Evolutionary conservation across 2,113 vertebrate species (phyloP), one percentile per base, ranked within the genome.

Genomic region (Romanogobio albipinnatus): DNA sequence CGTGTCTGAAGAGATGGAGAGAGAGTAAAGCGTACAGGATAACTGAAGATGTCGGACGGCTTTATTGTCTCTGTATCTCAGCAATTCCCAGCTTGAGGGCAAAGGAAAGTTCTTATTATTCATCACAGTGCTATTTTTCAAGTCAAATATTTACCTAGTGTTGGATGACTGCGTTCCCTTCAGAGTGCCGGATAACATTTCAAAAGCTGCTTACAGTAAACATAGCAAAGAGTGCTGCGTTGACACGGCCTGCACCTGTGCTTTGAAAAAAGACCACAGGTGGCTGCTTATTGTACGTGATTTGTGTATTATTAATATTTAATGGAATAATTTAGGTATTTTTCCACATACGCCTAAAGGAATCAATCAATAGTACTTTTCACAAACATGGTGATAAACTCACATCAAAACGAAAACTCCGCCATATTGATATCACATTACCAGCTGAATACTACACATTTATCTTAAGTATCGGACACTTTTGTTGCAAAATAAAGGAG

Each of bases 241-340:
- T 33, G 61, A 70, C 73, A 85, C 53, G 33, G 56, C 3, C 62
- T 77, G 43, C 87, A 83, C 81, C 87, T 85, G 87, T 75, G 79
- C 51, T 74, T 47, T 81, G 45, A 53, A 56, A 73, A 70, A 62
- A 74, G 7, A 26, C 45, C 24, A 56, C 80, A 66, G 66, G 84
- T 79, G 84, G 66, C 64, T 58, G 84, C 26, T 59, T 24, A 10
- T 82, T 75, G 62, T 26, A 14, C 2, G 19, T 61, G 53, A 9
- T 26, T 17, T 29, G 64, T 75, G 19, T 70, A 15, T 3, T 24
- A 73, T 49, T 51, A 68, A 71, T 68, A 56, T 61, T 43, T 22
- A 19, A 33, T 19, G 17, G 39, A 29, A 66, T 45, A 26, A 33
- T 58, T 26, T 15, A 1, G 17, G 11, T 64, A 64, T 64, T 33